A percentile compares a stretch with the other conserved stretches of the same genome.
phyloP scores from a whole-genome alignment of 1,140 invertebrate genomes.

The Camponotus floridanus region DNA sequence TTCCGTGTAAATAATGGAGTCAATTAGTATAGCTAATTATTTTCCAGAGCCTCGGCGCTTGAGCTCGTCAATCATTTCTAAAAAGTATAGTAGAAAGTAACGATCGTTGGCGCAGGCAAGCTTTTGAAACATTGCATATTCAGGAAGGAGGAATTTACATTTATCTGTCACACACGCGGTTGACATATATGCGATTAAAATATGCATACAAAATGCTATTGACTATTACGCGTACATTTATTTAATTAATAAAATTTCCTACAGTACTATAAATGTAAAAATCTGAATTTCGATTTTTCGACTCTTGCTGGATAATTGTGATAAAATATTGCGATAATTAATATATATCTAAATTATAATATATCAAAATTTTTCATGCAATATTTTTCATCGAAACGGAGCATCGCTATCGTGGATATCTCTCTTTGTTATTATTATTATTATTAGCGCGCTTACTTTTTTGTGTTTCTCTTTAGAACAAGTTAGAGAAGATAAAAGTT shows the following conservation, averaged over 20 bases:
- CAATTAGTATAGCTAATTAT: slow-evolving; percentile 71
- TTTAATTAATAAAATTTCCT: slow-evolving; percentile 50
- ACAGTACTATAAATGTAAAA: slow-evolving; percentile 23
- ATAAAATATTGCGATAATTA: background rate
- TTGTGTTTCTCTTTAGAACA: slow-evolving; percentile 7
- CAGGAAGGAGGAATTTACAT: slow-evolving; percentile 69
- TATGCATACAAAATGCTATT: slow-evolving; percentile 49
- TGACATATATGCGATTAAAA: slow-evolving; percentile 50
- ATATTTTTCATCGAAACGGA: slow-evolving; percentile 17
- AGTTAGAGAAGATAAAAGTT: background rate
- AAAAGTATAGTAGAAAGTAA: slow-evolving; percentile 57
- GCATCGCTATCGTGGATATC: background rate
- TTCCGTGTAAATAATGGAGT: slow-evolving; percentile 65
- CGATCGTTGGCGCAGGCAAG: slow-evolving; percentile 36
- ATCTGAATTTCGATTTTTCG: background rate
- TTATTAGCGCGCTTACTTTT: slow-evolving; percentile 33
- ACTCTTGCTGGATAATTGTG: background rate
- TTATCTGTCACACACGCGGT: slow-evolving; percentile 54
- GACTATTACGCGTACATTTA: slow-evolving; percentile 32
- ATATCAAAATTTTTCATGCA: slow-evolving; percentile 9
- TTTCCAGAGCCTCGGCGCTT: slow-evolving; percentile 56
- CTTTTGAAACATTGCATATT: slow-evolving; percentile 70
- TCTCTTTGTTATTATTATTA: background rate
- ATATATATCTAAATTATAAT: no score
- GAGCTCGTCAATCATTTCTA: slow-evolving; percentile 61